Base-by-base conservation (phyloP, 2,797 vertebrate species). In the Lepus townsendii region DNA sequence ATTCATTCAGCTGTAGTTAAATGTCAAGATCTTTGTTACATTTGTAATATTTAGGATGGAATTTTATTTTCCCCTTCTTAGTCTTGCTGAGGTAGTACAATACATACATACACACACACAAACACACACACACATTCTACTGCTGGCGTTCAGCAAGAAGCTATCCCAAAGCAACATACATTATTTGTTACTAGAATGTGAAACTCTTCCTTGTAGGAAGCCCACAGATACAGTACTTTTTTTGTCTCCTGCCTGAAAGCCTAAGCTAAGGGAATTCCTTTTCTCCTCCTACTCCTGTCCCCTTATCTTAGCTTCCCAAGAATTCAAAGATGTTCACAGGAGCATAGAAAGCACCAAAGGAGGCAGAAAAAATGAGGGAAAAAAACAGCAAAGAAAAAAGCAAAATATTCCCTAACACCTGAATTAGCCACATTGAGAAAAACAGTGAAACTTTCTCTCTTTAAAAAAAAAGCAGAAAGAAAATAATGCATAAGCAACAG, bases 31-130 rank as follows among this genome's bases (percentile, higher is more conserved):
- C 2, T 88, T 88, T 78, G 35, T 63, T 88, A 57, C 4, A 42
- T 62, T 86, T 79, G 57, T 60, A 77, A 77, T 32, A 82, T 78
- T 83, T 57, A 91, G 22, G 63, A 77, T 84, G 24, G 90, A 65
- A 62, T 75, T 90, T 84, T 88, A 82, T 83, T 82, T 92, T 52
- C 63, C 5, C 63, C 32, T 72, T 82, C 65, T 88, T 91, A 88
- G 65, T 83, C 27, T 79, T 71, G 14, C 35, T 88, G 60, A 78
- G 26, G 76, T 71, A 11, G 20, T 50, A 63, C 16, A 62, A 47
- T 47, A 16, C 52, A 76, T 75, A 73, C 30, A 52, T 47, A 47
- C 42, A 47, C 8, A 47, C 42, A 47, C 8, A 47, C 42, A 47
- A 1, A 47, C 42, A 47, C 42, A 47, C 42, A 47, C 42, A 9